Base-by-base conservation (phyloP, 2,113 vertebrate genomes). In the Talpa occidentalis region DNA sequence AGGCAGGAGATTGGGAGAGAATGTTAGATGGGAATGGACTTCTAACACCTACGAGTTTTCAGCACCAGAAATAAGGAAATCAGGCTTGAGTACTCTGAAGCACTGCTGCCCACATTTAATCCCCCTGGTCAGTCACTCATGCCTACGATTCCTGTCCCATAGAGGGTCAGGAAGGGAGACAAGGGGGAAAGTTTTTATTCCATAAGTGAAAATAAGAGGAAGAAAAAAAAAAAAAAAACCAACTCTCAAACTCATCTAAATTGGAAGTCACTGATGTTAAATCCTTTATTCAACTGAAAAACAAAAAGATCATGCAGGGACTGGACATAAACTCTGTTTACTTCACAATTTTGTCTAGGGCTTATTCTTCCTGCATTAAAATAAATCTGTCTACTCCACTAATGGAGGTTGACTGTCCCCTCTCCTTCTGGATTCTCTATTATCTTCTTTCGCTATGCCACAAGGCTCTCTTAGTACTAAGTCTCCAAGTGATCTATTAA, bases 201-300 rank as follows among this genome's bases (percentile, higher is more conserved):
- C 60, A 77, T 44, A 21, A 3, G 0, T 7, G 42, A 37, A 49
- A 88, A 88, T 44, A 92, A 76, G 32, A 74, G 30, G 80, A 73
- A 16, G 37, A 72, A 40, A 42, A 69, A 69, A 8, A 72, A 49
- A 86, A 82, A 59, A 82, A 64, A 7, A 26, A 4, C 21, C n/a
- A 81, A 80, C 54, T 76, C n/a, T 62, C 54, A 64, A 93, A 84
- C 19, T 15, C n/a, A 64, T 64, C 42, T 52, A 62, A 89, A 54
- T 9, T 11, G 11, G 26, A 84, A 81, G 72, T 78, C 77, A 44
- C 4, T n/a, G 12, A 66, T 88, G 83, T 91, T n/a, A 81, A 91
- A 85, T 28, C 19, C 14, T 88, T 56, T 59, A 24, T 67, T 85
- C 42, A 88, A 69, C 22, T n/a, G 54, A 59, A 24, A 86, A 9